phyloP scores from a whole-genome alignment of 2,888 invertebrate species.

The Anthrax anthrax region DNA sequence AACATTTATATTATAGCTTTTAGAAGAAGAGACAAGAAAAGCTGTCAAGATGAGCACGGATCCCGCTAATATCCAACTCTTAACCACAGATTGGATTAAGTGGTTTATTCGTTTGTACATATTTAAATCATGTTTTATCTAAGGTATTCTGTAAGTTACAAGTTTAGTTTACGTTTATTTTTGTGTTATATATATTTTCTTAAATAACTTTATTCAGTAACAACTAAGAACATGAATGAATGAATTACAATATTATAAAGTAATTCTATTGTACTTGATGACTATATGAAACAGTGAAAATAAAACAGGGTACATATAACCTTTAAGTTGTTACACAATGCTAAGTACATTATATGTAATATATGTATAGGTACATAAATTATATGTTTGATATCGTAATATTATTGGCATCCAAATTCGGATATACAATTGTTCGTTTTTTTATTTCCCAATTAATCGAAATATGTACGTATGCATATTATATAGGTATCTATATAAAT shows the following conservation, averaged over 20 bases:
- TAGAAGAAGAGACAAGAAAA: constrained; percentile 3
- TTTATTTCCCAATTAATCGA: constrained; percentile 6
- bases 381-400: too few species aligned
- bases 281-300: too few species aligned
- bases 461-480: background rate
- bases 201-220: background rate
- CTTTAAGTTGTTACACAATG: constrained; percentile 1
- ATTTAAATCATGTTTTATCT: constrained; percentile 8
- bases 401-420: background rate
- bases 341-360: too few species aligned
- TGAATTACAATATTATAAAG: background rate
- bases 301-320: too few species aligned
- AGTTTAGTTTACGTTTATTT: too few species aligned
- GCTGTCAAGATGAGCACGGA: constrained; percentile 1
- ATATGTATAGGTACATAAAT: too few species aligned
- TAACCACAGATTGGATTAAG: constrained; percentile 3
- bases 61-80: background rate
- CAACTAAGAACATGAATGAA: constrained; percentile 3
- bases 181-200: too few species aligned
- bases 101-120: constrained; percentile 6
- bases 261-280: too few species aligned
- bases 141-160: background rate
- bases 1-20: constrained; percentile 3
- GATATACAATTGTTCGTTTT: background rate
- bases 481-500: too few species aligned